Conservation (phyloP, 2,888 invertebrate genomes). For the Hyposoter dolosus region DNA sequence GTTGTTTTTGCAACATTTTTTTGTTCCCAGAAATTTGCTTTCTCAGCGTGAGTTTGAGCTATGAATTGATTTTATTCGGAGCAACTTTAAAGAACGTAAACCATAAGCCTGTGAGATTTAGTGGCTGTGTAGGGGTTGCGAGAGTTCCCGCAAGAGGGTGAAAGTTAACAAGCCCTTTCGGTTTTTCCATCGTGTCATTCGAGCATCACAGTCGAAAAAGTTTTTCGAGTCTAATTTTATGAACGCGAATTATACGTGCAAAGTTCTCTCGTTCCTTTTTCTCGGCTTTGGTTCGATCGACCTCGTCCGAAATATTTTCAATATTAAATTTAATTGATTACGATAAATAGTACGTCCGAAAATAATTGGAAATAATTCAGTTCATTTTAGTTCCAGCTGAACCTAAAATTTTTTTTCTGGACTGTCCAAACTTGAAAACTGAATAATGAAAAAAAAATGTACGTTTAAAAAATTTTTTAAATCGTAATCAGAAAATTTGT, state of each 20-base stretch:
- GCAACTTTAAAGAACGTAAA: neutral
- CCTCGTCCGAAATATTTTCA: conserved; percentile 4
- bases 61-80: neutral
- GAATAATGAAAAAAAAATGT: too few species aligned
- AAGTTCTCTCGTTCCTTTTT: conserved; percentile 29
- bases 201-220: conserved; percentile 46
- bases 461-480: too few species aligned
- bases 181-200: conserved; percentile 56
- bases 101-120: neutral
- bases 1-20: neutral
- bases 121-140: neutral
- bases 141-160: conserved; percentile 20
- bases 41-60: neutral
- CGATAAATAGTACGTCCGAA: too few species aligned
- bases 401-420: neutral
- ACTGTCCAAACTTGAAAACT: neutral
- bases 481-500: too few species aligned
- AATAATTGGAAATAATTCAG: neutral
- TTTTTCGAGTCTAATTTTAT: conserved; percentile 53
- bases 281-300: conserved; percentile 26
- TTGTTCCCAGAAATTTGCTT: neutral
- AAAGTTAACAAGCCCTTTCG: conserved; percentile 52
- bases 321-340: neutral
- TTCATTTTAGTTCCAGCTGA: neutral
- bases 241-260: conserved; percentile 56